Evolutionary conservation across 2,113 vertebrate species (phyloP), one percentile per base, ranked within the genome.

Genomic region (Struthidea cinerea): DNA sequence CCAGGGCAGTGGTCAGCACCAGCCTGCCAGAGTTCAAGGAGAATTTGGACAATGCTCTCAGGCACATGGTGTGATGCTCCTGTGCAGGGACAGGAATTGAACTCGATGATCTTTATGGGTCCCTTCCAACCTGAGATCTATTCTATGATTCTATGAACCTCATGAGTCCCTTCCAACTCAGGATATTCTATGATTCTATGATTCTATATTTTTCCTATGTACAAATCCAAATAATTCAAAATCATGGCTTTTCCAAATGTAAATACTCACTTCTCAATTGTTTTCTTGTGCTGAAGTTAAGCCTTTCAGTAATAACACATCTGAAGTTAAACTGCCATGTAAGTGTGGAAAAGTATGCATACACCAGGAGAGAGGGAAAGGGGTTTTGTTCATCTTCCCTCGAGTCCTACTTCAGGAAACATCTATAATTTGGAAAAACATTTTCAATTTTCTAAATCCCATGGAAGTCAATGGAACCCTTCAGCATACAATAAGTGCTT

Each of bases 61-160:
- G 39, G 41, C 65, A 63, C 11, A 8, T 3, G 30, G 20, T 47
- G 23, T 26, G 23, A 12, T 12, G 63, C 23, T 69, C 39, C 15
- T 21, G 10, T n/a, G 41, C n/a, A 47, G 49, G 13, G 13, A 28
- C 52, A 35, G 52, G 44, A 50, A 35, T 3, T 42, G 32, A 67
- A 30, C 20, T 35, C 1, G 0, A 13, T 35, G 42, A 28, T n/a
- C 35, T 32, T 42, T 37, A 32, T 22, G 17, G 4, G 9, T 37
- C 24, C n/a, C n/a, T 55, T 70, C n/a, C n/a, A 41, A 41, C 24
- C 32, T 23, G 30, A 69, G 42, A 57, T 37, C 6, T 37, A 53
- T 32, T 37, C 21, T 37, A 4, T 28, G 19, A 33, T 39, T 61
- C 16, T 49, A 26, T 41, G 16, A n/a, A 17, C 10, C 8, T 15